Conservation (phyloP, 2,888 invertebrate genomes). For the Trachelus tabidus region DNA sequence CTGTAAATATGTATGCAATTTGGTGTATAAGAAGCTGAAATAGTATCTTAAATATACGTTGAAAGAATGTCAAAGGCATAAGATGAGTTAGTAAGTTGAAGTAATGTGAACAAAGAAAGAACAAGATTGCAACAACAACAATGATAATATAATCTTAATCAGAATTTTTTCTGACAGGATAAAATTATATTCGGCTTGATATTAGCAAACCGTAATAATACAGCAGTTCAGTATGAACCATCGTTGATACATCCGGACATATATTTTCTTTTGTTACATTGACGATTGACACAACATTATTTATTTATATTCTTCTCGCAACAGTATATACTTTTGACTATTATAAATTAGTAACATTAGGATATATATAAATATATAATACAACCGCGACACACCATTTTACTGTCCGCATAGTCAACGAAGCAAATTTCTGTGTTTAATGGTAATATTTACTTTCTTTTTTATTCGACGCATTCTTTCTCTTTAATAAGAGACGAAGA, state of each 20-base stretch:
- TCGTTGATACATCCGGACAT: neutral
- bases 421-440: neutral
- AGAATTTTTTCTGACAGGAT: neutral
- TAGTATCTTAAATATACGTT: constrained; percentile 15
- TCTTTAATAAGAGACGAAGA: neutral
- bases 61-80: neutral
- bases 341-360: neutral
- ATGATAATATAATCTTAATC: neutral
- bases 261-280: neutral
- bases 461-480: neutral
- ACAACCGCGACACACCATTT: neutral
- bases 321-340: neutral
- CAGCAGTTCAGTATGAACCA: neutral
- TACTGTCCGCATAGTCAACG: neutral
- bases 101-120: neutral
- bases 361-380: neutral
- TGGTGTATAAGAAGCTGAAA: constrained; percentile 20
- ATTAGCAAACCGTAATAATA: neutral
- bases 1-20: constrained; percentile 26
- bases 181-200: neutral
- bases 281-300: neutral
- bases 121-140: neutral
- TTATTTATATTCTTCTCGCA: neutral
- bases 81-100: neutral
- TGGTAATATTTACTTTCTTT: neutral